Conservation (phyloP, 2,888 invertebrate genomes). For the Limnephilus marmoratus region DNA sequence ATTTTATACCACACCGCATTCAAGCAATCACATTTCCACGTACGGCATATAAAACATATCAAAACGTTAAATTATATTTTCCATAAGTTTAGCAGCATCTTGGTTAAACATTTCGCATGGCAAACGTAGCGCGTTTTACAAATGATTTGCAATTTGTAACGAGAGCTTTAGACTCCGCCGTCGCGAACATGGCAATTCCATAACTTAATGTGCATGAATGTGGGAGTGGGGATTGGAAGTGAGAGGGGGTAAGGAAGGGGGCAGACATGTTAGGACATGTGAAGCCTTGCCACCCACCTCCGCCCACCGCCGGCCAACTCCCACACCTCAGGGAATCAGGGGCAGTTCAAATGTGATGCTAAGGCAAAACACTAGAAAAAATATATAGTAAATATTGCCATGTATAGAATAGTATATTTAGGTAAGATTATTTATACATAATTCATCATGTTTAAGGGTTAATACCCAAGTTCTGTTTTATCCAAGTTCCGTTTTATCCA, state of each 20-base stretch:
- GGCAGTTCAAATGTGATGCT: slow-evolving; percentile 32
- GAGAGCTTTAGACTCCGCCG: slow-evolving; percentile 8
- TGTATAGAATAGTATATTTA: too few relatives aligned
- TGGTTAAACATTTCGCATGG: not conserved
- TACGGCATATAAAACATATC: not conserved
- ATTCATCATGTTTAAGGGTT: too few relatives aligned
- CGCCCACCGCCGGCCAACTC: not conserved
- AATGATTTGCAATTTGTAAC: slow-evolving; percentile 45
- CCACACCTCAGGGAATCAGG: slow-evolving; percentile 10
- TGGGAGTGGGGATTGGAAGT: not conserved
- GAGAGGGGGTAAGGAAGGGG: not conserved
- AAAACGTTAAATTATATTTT: not conserved
- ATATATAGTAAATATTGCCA: too few relatives aligned
- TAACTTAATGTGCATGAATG: slow-evolving; percentile 29
- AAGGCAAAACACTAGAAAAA: not conserved
- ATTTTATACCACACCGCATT: not conserved
- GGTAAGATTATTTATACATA: too few relatives aligned
- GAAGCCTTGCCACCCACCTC: slow-evolving; percentile 25
- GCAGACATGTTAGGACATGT: slow-evolving; percentile 45
- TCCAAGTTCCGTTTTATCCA: too few relatives aligned
- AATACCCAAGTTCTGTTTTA: too few relatives aligned
- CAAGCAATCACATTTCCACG: not conserved
- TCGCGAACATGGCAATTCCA: slow-evolving; percentile 27
- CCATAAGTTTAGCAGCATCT: not conserved
- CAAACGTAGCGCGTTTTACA: slow-evolving; percentile 18